Evolutionary conservation across 2,888 invertebrate genomes (phyloP), one percentile per base, ranked within the genome.

Genomic region (Stenodema calcarata): DNA sequence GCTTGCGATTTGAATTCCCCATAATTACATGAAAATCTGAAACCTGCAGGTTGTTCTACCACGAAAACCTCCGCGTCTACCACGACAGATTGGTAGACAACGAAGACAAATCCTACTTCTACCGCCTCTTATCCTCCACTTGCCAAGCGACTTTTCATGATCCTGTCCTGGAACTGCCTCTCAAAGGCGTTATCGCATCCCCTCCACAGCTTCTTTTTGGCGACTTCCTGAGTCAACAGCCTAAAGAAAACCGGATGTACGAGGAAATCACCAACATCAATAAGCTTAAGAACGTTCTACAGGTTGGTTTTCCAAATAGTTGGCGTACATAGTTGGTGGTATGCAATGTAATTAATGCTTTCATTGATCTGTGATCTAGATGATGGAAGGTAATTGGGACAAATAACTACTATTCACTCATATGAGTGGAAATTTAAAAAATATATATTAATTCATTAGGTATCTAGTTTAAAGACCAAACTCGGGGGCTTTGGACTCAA

Each of bases 31-130:
- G 23, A 23, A 2, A 11, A 62, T 62, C 23, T 62, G 12, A 23
- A 62, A 12, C 81, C 90, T 91, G 2, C 90, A 95, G 97, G 89
- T 92, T 98, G 11, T 98, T 97, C 92, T 97, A 96, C 89, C 98
- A 98, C 90, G 98, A 98, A 92, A 96, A 97, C 87, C 93, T 97
- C 86, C 93, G 98, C 35, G 97, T 98, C 1, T 98, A 97, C 91
- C 97, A 97, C 91, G 98, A 98, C 91, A 95, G 98, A 0, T 92
- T 98, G 28, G 95, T 96, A 86, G 96, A 97, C 90, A 91, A 93
- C 18, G 94, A 95, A 89, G 98, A 98, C 91, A 95, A 96, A 90
- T 93, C 92, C 30, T 95, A 96, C 91, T 96, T 98, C 90, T 95
- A 94, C 90, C 93, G 93, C 73, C 92, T 96, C 18, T 94, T 98